Evolutionary conservation across 2,797 vertebrate species (phyloP), one percentile per base, ranked within the genome.

Genomic region (Tiaroga cobitis): DNA sequence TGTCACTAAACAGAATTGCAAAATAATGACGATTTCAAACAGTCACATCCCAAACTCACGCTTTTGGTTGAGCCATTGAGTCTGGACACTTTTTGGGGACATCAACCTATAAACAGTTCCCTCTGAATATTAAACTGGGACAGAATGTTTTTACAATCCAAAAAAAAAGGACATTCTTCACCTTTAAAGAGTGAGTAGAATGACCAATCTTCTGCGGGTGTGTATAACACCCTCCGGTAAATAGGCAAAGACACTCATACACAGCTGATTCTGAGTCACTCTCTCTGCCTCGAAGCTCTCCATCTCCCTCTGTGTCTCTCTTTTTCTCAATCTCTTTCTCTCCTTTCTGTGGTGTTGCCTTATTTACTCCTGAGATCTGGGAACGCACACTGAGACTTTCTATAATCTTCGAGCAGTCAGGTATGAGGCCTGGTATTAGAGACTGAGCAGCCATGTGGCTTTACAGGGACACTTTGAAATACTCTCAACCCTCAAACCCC

Each of bases 381-480:
- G 68, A 80, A 70, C 73, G 63, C 81, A 87, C 90, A 87, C 80
- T 74, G 73, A 80, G 82, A 86, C 77, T 89, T 85, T 87, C 37
- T 87, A 72, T 87, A 83, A 80, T 88, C 85, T 87, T 86, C 75
- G 67, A 76, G 74, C 59, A 87, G 81, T 87, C 82, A 88, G 84
- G 88, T 89, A 87, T 85, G 90, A 87, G 73, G 88, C 78, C 79
- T 81, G 88, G 87, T 89, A 87, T 90, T 89, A 88, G 87, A 88
- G 69, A 59, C 34, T 70, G 86, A 69, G 86, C 79, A 89, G 90
- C 78, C 80, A 82, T 82, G 85, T 89, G 90, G 88, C 86, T 88
- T 89, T 90, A 90, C 87, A 80, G 86, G 88, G 90, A 89, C 88
- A 86, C 90, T 89, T 89, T 90, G 87, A 90, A 90, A 90, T 85